These are phyloP conservation scores for Pollicipes pollicipes DNA, from an alignment of 1,140 invertebrate species.

Conservation along the genomic window DNA sequence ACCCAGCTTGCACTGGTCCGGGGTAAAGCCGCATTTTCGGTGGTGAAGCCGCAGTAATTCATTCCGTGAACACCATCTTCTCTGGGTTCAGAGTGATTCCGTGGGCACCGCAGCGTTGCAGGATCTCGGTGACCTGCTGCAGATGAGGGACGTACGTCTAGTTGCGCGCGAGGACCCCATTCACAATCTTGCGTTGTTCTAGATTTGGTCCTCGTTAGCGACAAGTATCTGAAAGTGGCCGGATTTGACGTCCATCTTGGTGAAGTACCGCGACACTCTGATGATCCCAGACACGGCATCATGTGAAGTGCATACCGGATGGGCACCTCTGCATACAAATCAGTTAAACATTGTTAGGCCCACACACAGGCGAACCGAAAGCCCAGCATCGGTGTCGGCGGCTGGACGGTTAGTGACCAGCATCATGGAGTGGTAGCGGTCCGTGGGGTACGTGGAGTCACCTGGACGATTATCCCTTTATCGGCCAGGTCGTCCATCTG, in stretches of 20 bases:
- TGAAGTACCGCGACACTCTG: conserved; percentile 12
- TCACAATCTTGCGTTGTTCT: conserved; percentile 19
- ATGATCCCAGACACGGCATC: conserved; percentile 14
- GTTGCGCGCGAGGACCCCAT: conserved; percentile 15
- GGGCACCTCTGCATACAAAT: not conserved
- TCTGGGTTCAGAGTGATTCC: conserved; percentile 6
- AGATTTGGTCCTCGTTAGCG: conserved; percentile 16
- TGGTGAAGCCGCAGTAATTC: conserved; percentile 5
- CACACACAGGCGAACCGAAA: conserved; percentile 13
- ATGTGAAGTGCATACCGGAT: conserved; percentile 20
- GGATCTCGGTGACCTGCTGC: conserved; percentile 10
- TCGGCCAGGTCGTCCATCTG: no score
- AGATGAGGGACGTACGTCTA: conserved; percentile 10
- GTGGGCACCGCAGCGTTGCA: conserved; percentile 7
- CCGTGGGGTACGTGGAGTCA: no score
- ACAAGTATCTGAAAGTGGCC: conserved; percentile 23
- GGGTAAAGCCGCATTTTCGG: not conserved
- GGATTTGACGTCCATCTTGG: conserved; percentile 20
- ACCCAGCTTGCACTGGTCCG: not conserved
- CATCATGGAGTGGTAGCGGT: no score
- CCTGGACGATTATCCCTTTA: no score
- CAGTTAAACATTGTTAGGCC: conserved; percentile 19
- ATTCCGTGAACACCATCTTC: not conserved
- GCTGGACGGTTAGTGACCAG: no score
- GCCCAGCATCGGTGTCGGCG: no score